Conservation (phyloP, 2,888 invertebrate species). For the Byasa hedistus region DNA sequence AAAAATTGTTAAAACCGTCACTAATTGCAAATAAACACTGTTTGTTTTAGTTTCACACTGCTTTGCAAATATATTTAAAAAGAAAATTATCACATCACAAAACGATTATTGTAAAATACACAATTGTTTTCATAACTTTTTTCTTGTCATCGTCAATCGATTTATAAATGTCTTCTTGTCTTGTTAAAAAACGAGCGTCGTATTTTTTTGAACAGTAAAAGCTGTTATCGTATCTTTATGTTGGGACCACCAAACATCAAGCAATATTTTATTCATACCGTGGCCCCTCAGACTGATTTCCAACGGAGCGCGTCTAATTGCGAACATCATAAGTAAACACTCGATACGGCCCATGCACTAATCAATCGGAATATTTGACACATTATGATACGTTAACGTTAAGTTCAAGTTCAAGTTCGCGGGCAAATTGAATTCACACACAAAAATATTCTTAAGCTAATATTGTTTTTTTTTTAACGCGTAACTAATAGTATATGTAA, state of each 20-base stretch:
- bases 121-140: constrained; percentile 51
- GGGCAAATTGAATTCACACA: constrained; percentile 58
- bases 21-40: constrained; percentile 24
- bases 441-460: constrained; percentile 38
- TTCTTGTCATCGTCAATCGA: constrained; percentile 57
- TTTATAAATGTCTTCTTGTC: constrained; percentile 41
- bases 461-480: constrained; percentile 30
- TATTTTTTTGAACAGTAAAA: constrained; percentile 52
- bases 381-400: constrained; percentile 34
- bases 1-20: constrained; percentile 23
- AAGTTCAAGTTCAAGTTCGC: constrained; percentile 55
- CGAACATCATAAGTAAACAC: constrained; percentile 69
- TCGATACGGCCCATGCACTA: constrained; percentile 64
- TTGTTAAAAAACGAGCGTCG: constrained; percentile 47
- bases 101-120: constrained; percentile 21
- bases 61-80: constrained; percentile 5
- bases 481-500: constrained; percentile 59
- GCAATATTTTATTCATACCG: constrained; percentile 67
- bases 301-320: constrained; percentile 71
- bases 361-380: constrained; percentile 60
- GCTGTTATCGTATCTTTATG: constrained; percentile 54
- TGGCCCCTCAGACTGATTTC: constrained; percentile 63
- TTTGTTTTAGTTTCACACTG: constrained; percentile 26
- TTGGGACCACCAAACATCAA: constrained; percentile 56
- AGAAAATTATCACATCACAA: constrained; percentile 25